Conservation (phyloP, 2,113 vertebrate species). For the Aegotheles bennettii region DNA sequence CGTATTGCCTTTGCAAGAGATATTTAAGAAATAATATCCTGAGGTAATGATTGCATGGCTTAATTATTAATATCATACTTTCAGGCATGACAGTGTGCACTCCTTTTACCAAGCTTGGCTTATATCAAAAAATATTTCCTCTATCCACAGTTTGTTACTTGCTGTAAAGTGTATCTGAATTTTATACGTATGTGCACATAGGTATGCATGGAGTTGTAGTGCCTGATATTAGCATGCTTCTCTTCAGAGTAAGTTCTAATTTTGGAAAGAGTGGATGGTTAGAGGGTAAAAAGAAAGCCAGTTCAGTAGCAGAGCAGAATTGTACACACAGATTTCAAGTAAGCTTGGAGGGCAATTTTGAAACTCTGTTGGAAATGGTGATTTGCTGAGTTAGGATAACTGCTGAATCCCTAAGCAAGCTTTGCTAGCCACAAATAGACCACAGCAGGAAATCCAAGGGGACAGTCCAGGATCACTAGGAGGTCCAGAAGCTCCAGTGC, state of each 20-base stretch:
- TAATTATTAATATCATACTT: conserved; percentile 79
- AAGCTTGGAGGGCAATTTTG: neutral
- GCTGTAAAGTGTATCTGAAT: neutral
- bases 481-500: neutral
- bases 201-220: neutral
- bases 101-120: conserved; percentile 39
- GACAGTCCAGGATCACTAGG: neutral
- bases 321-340: neutral
- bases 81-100: conserved; percentile 27
- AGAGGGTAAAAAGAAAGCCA: neutral
- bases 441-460: neutral
- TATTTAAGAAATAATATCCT: conserved; percentile 86
- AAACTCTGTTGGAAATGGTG: neutral
- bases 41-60: conserved; percentile 77
- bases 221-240: neutral
- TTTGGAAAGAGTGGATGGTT: neutral
- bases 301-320: neutral
- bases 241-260: neutral
- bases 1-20: conserved; percentile 82
- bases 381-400: neutral
- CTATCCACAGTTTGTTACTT: neutral
- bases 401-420: neutral
- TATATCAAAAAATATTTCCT: conserved; percentile 50
- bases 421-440: neutral
- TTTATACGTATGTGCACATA: accelerated